Base-by-base conservation (phyloP, 2,113 vertebrate genomes). In the Tretioscincus oriximinensis region DNA sequence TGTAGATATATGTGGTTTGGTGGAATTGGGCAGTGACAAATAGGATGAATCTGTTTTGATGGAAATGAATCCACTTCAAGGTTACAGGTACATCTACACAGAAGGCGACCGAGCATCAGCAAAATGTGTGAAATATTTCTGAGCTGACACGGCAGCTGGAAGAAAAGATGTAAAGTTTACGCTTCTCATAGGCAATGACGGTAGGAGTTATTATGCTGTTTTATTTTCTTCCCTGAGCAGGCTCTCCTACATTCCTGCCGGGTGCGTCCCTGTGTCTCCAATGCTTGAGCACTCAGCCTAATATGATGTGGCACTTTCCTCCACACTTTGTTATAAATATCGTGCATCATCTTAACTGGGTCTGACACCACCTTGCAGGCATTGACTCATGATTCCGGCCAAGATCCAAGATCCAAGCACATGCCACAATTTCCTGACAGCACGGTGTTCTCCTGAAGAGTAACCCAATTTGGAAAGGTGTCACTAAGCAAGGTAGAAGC, bases 341-440 rank as follows among this genome's bases (percentile, higher is more conserved):
- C 84, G 24, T 51, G 58, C 18, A 24, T 92, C 93, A 82, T 8
- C 26, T 14, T 92, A 94, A 95, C 83, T 0, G 75, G 35, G 85
- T 87, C 88, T 93, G 94, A 94, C 93, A 92, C 87, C 80, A 89
- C 88, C 87, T 90, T 69, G 77, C 71, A 88, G 91, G 90, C 90
- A 89, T 89, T 86, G 87, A 78, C 90, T 85, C 81, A 2, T 85
- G 85, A 87, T 91, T 85, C 78, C 69, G 82, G 91, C 71, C 84
- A 29, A 65, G 86, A 77, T 1, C 71, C 84, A 29, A 65, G 86
- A 77, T 1, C 79, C 29, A 60, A 80, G 88, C 91, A 88, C 73
- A 85, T 85, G 87, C 20, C n/a, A 41, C 65, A 31, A 41, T 20
- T 67, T 67, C 51, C n/a, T 58, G 51, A 64, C 29, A 0, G 2